phyloP scores from a whole-genome alignment of 2,888 invertebrate genomes.

The Drosophila silvestris region DNA sequence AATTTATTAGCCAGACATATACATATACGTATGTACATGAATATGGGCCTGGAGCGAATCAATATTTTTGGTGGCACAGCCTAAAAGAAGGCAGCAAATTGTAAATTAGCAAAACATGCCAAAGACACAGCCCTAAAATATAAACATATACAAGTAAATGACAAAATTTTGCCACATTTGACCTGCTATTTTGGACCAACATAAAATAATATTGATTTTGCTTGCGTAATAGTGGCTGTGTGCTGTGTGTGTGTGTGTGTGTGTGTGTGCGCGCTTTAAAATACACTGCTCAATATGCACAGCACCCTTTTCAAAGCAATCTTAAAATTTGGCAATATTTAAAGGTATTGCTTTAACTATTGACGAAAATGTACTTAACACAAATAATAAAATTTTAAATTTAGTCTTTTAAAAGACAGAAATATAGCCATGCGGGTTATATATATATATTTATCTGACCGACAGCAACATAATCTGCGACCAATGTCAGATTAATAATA shows the following conservation, averaged over 20 bases:
- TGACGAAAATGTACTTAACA: background rate
- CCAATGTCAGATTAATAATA: background rate
- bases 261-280: conserved; percentile 11
- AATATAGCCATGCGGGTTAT: no score
- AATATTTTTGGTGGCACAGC: conserved; percentile 32
- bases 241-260: background rate
- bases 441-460: background rate
- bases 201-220: conserved; percentile 55
- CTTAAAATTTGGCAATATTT: background rate
- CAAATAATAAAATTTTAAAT: background rate
- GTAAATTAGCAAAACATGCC: conserved; percentile 40
- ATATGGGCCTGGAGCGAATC: conserved; percentile 28
- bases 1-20: conserved; percentile 67
- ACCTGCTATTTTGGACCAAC: conserved; percentile 24
- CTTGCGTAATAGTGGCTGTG: conserved; percentile 20
- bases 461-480: background rate
- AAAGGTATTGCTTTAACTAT: background rate
- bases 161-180: conserved; percentile 34
- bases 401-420: background rate
- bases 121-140: conserved; percentile 4
- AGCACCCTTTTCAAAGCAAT: conserved; percentile 1
- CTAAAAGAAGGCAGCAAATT: conserved; percentile 29
- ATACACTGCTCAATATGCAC: conserved; percentile 14
- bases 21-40: background rate
- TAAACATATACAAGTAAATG: background rate